phyloP scores from a whole-genome alignment of 2,113 vertebrate species.

The Burhinus bistriatus region DNA sequence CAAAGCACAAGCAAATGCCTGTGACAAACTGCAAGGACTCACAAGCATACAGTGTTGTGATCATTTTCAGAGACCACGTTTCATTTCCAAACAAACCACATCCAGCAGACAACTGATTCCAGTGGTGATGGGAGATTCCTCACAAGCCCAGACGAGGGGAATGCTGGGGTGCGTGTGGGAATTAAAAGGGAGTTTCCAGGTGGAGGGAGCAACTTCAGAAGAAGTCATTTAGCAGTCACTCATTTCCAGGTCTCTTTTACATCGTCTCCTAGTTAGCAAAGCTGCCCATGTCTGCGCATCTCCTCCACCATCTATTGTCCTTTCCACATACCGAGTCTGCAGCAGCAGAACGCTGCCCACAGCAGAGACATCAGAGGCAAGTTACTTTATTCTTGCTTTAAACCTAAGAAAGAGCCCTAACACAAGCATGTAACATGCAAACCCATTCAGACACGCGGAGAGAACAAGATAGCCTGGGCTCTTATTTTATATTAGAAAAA shows the following conservation, averaged over 20 bases:
- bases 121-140: not conserved
- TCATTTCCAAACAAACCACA: not conserved
- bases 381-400: not conserved
- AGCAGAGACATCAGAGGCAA: not conserved
- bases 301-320: not conserved
- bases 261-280: not conserved
- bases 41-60: not conserved
- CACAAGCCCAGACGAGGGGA: fast-evolving
- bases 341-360: not conserved
- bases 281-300: not conserved
- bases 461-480: not conserved
- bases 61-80: not conserved
- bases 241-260: not conserved
- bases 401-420: not conserved
- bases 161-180: fast-evolving
- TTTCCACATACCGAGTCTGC: not conserved
- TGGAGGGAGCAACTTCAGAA: not conserved
- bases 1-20: not conserved
- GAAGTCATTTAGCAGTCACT: not conserved
- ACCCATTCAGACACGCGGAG: not conserved
- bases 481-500: not conserved
- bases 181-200: not conserved
- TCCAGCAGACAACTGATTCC: not conserved
- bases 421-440: not conserved
- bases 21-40: not conserved